Evolutionary conservation across 2,797 vertebrate species (phyloP).

Genomic region (Kryptolebias ocellatus): DNA sequence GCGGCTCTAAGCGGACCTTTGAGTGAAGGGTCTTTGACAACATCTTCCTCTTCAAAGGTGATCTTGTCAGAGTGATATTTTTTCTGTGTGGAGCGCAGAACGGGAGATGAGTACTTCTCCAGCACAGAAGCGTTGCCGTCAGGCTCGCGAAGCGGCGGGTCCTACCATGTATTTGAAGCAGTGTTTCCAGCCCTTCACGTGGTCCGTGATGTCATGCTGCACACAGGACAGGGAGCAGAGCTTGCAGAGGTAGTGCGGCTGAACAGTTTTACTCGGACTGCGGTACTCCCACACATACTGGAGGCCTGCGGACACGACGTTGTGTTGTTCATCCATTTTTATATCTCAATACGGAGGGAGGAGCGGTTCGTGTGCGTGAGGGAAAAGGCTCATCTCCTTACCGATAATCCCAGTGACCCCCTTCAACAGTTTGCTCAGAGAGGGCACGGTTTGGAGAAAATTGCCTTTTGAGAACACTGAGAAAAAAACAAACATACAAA

Average conservation of each 20-base stretch:
- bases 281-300: constrained; percentile 86
- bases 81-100: constrained; percentile 63
- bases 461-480: constrained; percentile 77
- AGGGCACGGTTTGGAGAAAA: constrained; percentile 75
- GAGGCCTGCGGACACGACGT: constrained; percentile 73
- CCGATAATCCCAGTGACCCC: constrained; percentile 75
- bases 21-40: constrained; percentile 67
- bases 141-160: background rate
- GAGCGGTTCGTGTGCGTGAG: background rate
- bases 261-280: constrained; percentile 82
- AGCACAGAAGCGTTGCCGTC: background rate
- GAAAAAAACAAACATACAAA: constrained; percentile 19
- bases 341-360: background rate
- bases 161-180: constrained; percentile 81
- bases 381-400: constrained; percentile 53
- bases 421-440: constrained; percentile 74
- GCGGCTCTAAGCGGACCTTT: constrained; percentile 72
- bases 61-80: constrained; percentile 73
- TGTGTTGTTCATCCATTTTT: constrained; percentile 16
- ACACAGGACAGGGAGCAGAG: constrained; percentile 77
- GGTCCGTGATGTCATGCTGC: constrained; percentile 81
- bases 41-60: constrained; percentile 70
- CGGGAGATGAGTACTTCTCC: background rate
- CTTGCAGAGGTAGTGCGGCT: constrained; percentile 85
- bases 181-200: constrained; percentile 84